phyloP scores from a whole-genome alignment of 2,797 vertebrate genomes.

The Taeniopygia guttata region DNA sequence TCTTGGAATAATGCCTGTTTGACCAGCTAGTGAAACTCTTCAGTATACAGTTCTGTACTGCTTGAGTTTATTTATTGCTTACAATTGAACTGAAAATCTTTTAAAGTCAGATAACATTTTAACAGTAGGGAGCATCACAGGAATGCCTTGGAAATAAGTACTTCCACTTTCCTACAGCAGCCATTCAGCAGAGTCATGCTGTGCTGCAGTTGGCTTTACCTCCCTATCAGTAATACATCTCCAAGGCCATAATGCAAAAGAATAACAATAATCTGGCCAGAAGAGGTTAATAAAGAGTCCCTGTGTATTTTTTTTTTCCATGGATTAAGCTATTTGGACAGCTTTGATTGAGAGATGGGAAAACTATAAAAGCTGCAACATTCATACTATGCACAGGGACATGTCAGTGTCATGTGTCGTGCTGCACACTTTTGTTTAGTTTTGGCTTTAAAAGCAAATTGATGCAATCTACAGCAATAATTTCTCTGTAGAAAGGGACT shows the following conservation, averaged over 20 bases:
- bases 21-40: slow-evolving; percentile 39
- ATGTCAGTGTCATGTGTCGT: neutral
- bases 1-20: slow-evolving; percentile 66
- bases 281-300: slow-evolving; percentile 48
- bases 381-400: neutral
- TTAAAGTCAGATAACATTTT: slow-evolving; percentile 63
- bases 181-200: slow-evolving; percentile 19
- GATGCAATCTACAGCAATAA: neutral
- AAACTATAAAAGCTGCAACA: neutral
- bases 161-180: slow-evolving; percentile 39
- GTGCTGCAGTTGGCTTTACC: slow-evolving; percentile 38
- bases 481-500: neutral
- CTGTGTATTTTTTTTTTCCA: slow-evolving; percentile 1
- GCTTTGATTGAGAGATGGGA: slow-evolving; percentile 28
- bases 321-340: slow-evolving; percentile 38
- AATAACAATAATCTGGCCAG: slow-evolving; percentile 56
- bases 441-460: neutral
- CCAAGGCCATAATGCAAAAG: slow-evolving; percentile 56
- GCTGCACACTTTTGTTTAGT: neutral
- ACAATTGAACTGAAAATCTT: slow-evolving; percentile 46
- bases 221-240: slow-evolving; percentile 49
- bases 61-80: slow-evolving; percentile 52
- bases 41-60: neutral
- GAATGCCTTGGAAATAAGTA: slow-evolving; percentile 46
- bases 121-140: slow-evolving; percentile 43